Base-by-base conservation (phyloP, 2,797 vertebrate species). In the Graptemys geographica region DNA sequence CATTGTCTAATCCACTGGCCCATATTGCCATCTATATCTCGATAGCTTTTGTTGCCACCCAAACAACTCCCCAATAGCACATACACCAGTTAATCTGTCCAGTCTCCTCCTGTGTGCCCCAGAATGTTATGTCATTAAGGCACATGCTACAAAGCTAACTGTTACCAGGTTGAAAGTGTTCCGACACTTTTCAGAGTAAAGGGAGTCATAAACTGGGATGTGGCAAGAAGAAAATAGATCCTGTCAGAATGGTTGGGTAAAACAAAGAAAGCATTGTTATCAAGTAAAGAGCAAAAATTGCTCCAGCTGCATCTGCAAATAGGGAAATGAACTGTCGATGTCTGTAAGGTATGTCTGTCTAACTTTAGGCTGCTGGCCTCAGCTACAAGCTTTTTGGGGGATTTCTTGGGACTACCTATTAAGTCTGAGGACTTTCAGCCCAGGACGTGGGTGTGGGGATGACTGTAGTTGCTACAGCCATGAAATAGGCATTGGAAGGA, bases 191-290 rank as follows among this genome's bases (percentile, higher is more conserved):
- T 18, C n/a, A 57, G 37, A 90, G 23, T 31, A 27, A 82, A 80
- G 59, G 3, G 16, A 90, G 37, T 27, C 79, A 87, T 87, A 92
- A 5, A 2, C 83, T 19, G 56, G 52, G 72, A 79, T 8, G 1
- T 31, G 1, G 0, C 4, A 6, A 37, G 57, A 81, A 16, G 65
- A 47, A 18, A 69, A 11, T 72, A 90, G 85, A 85, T 27, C 21
- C 90, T 62, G 53, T 21, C 7, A n/a, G 76, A 81, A 28, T 11
- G 76, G 7, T 52, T 79, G 51, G 18, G 72, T 83, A 37, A 91
- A 44, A 74, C 59, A 81, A 89, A 88, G n/a, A 1, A 92, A 72
- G 80, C 72, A 84, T 79, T 94, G 31, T 5, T 37, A 44, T 56
- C 69, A 44, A 84, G 12, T 8, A 78, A 44, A 51, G 51, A 0